Evolutionary conservation across 1,140 invertebrate genomes (phyloP), one percentile per base, ranked within the genome.

Genomic region (Heliconius eleuchia): DNA sequence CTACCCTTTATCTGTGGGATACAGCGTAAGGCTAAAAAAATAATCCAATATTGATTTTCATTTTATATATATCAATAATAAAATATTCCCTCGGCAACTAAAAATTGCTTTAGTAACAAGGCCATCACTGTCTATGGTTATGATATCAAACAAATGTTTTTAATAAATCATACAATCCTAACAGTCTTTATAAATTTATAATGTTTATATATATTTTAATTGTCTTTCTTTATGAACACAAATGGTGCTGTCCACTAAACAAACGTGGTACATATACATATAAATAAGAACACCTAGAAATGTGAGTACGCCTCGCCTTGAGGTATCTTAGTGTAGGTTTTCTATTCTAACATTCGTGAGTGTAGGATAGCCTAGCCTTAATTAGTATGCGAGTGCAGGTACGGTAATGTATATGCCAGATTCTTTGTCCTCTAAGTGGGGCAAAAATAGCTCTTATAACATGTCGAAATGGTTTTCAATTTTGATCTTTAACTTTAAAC

Each of bases 311-410:
- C 74, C 57, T 76, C 50, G 76, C 76, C 66, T 52, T 77, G n/a
- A 39, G 46, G 46, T 66, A 66, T 42, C 50, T 80, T 60, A 46
- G 70, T 70, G 79, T 71, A 76, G 55, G 75, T 71, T 78, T 77
- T 74, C 71, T 80, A 81, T 83, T 80, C 60, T 82, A 76, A 46
- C 78, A 79, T 76, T 79, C 66, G 76, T 78, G 79, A 79, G 78
- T 73, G 78, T 80, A 83, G 74, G 73, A 83, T 72, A 80, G 75
- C 73, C 66, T 77, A 80, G 73, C 82, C 80, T 82, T 84, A 84
- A 84, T 84, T 78, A 84, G 82, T 80, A 82, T 82, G 76, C 78
- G 78, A 71, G 76, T 80, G 75, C 80, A 81, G 75, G 72, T 76
- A 70, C 72, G 66, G 60, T 66, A 66, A 66, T 66, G 60, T 81